Base-by-base conservation (phyloP, 1,140 invertebrate species). In the Lepidurus arcticus region DNA sequence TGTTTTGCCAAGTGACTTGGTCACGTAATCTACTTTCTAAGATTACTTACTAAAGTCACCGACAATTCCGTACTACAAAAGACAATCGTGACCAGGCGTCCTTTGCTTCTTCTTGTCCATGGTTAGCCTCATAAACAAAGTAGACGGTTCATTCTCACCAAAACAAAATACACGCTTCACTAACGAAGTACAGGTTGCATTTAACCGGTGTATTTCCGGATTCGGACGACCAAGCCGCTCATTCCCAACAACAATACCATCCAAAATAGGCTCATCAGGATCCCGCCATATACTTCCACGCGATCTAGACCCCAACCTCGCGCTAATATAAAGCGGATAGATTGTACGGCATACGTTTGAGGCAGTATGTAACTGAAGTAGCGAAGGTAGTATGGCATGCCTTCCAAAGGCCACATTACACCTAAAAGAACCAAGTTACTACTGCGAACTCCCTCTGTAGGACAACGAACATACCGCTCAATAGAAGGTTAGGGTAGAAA, bases 381-480 rank as follows among this genome's bases (percentile, higher is more conserved):
- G 84, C 91, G 88, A 9, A 98, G 86, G 74, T 92, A 88, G 73
- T 88, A 88, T 2, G 95, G 95, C 93, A 98, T 98, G 45, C 95
- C 91, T 88, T 97, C 93, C n/a, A 94, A 80, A 0, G 95, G 95
- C 95, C 95, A 97, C 21, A 97, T 87, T n/a, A 93, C 89, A 80
- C 94, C 94, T 93, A 26, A 83, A 85, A 82, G 75, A 45, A 80
- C 73, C 80, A 80, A 80, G 78, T 79, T 43, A 16, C 16, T 53
- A 34, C 24, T 79, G 21, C n/a, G 34, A 16, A 42, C 2, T 65
- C 13, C 53, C 53, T 65, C 21, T 65, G 65, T n/a, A 13, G 80
- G 75, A 78, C 53, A 26, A 65, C 74, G 74, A 34, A 87, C 88
- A 87, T 85, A 94, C 94, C 95, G 83, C 94, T 95, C 2, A 97